phyloP scores from a whole-genome alignment of 2,888 invertebrate species.

The Synanthedon myopaeformis region DNA sequence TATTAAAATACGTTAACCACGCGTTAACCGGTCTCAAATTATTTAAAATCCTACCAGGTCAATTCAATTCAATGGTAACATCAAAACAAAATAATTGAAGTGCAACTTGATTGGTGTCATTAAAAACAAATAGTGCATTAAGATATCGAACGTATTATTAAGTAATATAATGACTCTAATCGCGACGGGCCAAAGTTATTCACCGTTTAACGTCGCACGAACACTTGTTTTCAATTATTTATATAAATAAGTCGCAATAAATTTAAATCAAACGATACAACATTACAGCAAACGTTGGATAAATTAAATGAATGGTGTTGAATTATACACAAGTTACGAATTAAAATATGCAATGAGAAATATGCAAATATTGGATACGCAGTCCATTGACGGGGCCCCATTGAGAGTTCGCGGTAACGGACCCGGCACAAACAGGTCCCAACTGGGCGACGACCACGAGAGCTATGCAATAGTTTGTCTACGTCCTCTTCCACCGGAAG shows the following conservation, averaged over 20 bases:
- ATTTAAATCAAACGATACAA: background rate
- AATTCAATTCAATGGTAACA: constrained; percentile 1
- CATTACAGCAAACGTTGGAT: constrained; percentile 6
- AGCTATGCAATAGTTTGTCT: constrained; percentile 17
- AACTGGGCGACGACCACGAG: constrained; percentile 12
- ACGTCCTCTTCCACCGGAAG: constrained; percentile 9
- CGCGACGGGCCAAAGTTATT: background rate
- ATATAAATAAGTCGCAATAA: background rate
- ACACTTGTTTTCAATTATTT: background rate
- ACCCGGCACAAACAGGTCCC: constrained; percentile 7
- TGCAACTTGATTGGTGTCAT: background rate
- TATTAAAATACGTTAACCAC: background rate
- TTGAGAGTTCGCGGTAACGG: constrained; percentile 24
- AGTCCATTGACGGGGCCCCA: constrained; percentile 39
- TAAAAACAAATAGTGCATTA: no score
- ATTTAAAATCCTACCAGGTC: constrained; percentile 3
- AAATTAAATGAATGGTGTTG: constrained; percentile 17
- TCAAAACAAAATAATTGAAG: constrained; percentile 1
- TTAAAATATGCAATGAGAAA: constrained; percentile 15
- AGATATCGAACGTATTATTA: no score
- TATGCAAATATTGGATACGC: constrained; percentile 32
- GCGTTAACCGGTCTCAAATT: constrained; percentile 1
- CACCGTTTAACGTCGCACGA: background rate
- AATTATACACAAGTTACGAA: constrained; percentile 23
- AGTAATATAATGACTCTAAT: no score